phyloP scores from a whole-genome alignment of 2,113 vertebrate species.

The Ardeotis arabs region DNA sequence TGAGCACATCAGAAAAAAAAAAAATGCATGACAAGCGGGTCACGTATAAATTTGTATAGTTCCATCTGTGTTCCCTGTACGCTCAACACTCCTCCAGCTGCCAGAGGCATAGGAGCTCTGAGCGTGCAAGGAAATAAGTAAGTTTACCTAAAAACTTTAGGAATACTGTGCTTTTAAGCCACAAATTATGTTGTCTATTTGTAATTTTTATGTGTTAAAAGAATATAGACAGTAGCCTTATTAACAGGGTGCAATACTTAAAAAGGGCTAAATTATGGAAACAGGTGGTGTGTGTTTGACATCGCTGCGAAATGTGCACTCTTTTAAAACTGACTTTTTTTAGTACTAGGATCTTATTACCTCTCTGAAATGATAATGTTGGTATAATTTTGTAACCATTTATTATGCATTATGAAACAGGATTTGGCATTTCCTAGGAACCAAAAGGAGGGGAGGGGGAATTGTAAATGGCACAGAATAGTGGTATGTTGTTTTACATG shows the following conservation, averaged over 20 bases:
- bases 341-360: conserved; percentile 21
- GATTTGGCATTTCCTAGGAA: not conserved
- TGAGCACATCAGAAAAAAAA: not conserved
- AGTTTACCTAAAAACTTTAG: not conserved
- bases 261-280: conserved; percentile 61
- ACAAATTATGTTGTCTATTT: not conserved
- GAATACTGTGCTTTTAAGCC: conserved; percentile 2
- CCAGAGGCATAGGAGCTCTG: not conserved
- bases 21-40: not conserved
- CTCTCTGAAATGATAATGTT: not conserved
- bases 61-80: not conserved
- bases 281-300: not conserved
- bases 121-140: not conserved
- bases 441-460: not conserved
- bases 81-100: not conserved
- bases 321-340: not conserved
- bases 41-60: not conserved
- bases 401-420: not conserved
- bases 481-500: not conserved
- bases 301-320: not conserved
- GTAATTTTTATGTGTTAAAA: not conserved
- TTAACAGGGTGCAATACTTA: conserved; percentile 62
- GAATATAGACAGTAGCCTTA: conserved; percentile 48
- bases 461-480: not conserved
- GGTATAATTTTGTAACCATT: not conserved